A percentile compares a stretch with the other conserved stretches of the same genome.
Evolutionary conservation across 2,113 vertebrate genomes (phyloP).

Genomic region (Hoplias malabaricus): DNA sequence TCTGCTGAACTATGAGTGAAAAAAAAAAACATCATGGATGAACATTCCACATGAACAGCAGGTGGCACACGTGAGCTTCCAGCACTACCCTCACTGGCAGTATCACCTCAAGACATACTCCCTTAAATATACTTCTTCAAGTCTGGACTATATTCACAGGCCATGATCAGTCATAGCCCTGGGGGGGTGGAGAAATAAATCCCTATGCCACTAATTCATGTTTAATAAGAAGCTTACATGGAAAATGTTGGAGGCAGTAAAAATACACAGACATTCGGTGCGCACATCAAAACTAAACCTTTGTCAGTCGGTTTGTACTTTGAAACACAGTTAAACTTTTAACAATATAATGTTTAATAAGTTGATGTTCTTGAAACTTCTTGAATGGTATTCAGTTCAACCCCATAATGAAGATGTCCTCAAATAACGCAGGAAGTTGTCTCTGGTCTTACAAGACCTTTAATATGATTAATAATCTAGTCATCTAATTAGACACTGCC

Average conservation of each 20-base stretch:
- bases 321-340: no score
- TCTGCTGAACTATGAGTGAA: not conserved
- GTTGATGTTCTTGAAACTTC: no score
- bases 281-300: not conserved
- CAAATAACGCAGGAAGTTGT: no score
- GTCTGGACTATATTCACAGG: not conserved
- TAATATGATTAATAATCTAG: no score
- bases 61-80: slow-evolving; percentile 71
- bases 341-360: no score
- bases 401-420: no score
- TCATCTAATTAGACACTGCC: no score
- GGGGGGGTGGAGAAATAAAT: not conserved
- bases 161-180: not conserved
- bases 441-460: no score
- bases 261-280: not conserved
- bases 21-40: not conserved
- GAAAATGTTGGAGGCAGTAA: not conserved
- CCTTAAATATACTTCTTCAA: not conserved
- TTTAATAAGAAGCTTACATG: no score
- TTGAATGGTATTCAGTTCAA: no score
- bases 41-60: slow-evolving; percentile 60
- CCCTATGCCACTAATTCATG: not conserved
- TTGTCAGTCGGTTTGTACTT: not conserved
- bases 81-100: not conserved
- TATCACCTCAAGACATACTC: not conserved